Evolutionary conservation across 2,888 invertebrate genomes (phyloP), one percentile per base, ranked within the genome.

Genomic region (Acrobasis suavella): DNA sequence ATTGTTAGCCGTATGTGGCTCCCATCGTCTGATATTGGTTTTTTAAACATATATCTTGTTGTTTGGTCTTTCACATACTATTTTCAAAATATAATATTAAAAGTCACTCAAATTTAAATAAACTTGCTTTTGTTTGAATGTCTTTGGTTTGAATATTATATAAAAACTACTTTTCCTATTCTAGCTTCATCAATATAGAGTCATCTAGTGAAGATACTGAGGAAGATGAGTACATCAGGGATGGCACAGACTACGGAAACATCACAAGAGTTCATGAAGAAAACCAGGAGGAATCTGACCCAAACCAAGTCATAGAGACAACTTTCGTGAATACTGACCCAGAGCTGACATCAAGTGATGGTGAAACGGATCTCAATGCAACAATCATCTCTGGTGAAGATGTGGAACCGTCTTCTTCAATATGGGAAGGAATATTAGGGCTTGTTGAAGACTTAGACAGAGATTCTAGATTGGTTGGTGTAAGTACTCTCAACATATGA

Each of bases 111-210:
- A 32, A 32, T 22, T 22, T 22, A 5, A 32, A 32, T 32, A 32
- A 32, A 32, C 32, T 32, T 32, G 5, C 32, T 32, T 32, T 32
- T 32, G 32, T 32, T 32, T 32, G 32, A 32, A 6, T 32, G 8
- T 32, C 32, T 32, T 32, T 32, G 32, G 32, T 32, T 32, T 32
- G 0, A 32, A 32, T 5, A 32, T 32, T 32, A 1, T 8, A 32
- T 32, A 32, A n/a, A 46, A 46, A 46, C n/a, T 6, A 46, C n/a
- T 14, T 16, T 42, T 15, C 37, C 37, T 3, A 69, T 79, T 88
- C 60, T 80, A 94, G 94, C 50, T 95, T 95, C 76, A 90, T 95
- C 58, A 95, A 94, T 75, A 95, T 96, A 74, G 95, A 96, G 81
- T 95, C 95, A 75, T 94, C 95, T 16, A 77, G 93, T 46, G 92